Evolutionary conservation across 2,113 vertebrate species (phyloP), one percentile per base, ranked within the genome.

Genomic region (Laterallus jamaicensis): DNA sequence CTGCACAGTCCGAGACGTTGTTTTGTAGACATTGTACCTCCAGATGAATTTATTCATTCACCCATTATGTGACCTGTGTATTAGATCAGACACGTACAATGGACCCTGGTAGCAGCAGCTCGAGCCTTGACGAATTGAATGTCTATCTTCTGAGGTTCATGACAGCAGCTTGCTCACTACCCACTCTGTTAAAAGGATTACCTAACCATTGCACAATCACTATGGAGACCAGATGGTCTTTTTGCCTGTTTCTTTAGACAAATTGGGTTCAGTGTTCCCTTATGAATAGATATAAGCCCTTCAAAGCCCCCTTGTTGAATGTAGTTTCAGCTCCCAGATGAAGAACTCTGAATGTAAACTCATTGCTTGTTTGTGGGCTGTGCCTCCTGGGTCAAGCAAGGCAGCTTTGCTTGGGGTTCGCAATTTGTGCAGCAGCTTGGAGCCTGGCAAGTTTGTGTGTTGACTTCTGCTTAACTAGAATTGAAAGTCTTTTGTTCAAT

Each of bases 221-320:
- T 93, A 6, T 78, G 80, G 95, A 95, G 95, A 96, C 94, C 96
- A 98, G 96, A 97, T 96, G 96, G 96, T 96, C 93, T 93, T 94
- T 95, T 95, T 80, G 64, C 91, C 63, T 92, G 90, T 89, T 74
- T 86, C 95, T 94, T 98, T 62, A 88, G 89, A 92, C 60, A 90
- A 75, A 91, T 52, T 82, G 59, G 14, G 68, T 83, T 94, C 88
- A 68, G 29, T 89, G 74, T 78, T 82, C 78, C 56, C 64, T 93
- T 89, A 78, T 82, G 90, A 89, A 97, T 91, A 92, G 92, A 94
- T 85, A 56, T 77, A 83, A 88, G 19, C 66, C 78, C 73, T 81
- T 93, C 90, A 95, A 94, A 94, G 67, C 52, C 74, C 60, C 47
- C 76, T 67, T 91, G 79, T 78, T 91, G 79, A 92, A 95, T 44